These are phyloP conservation scores for Poeciliopsis presidionis DNA, from an alignment of 2,797 vertebrate species.

Conservation along the genomic window DNA sequence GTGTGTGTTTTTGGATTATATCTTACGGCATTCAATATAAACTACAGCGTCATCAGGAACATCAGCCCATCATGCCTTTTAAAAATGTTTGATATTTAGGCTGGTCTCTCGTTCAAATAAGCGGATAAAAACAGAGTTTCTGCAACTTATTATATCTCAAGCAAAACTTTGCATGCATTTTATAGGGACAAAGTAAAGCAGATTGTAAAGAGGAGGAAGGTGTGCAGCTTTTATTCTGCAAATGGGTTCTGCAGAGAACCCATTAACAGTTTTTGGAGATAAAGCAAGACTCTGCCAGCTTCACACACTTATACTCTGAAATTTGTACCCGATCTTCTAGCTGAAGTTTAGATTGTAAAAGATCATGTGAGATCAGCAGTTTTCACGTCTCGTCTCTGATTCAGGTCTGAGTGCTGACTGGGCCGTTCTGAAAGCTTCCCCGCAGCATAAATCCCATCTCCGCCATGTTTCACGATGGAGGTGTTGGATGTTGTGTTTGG, in stretches of 20 bases:
- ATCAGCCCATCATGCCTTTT: not conserved
- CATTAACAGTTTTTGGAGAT: not conserved
- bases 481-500: not conserved
- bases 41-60: not conserved
- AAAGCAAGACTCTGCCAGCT: not conserved
- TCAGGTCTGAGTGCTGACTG: not conserved
- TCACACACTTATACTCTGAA: not conserved
- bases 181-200: not conserved
- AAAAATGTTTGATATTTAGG: not conserved
- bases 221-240: too few relatives aligned
- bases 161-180: not conserved
- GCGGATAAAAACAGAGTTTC: not conserved
- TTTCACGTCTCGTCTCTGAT: not conserved
- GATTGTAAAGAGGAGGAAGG: not conserved
- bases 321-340: not conserved
- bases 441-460: not conserved
- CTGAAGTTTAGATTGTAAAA: not conserved
- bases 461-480: not conserved
- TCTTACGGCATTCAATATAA: slow-evolving; percentile 26
- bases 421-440: not conserved
- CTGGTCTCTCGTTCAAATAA: not conserved
- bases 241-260: not conserved
- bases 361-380: not conserved
- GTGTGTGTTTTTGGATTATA: slow-evolving; percentile 19
- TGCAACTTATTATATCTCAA: not conserved